These are phyloP conservation scores for Hemistola chrysoprasaria DNA, from an alignment of 2,888 invertebrate genomes.

Conservation along the genomic window DNA sequence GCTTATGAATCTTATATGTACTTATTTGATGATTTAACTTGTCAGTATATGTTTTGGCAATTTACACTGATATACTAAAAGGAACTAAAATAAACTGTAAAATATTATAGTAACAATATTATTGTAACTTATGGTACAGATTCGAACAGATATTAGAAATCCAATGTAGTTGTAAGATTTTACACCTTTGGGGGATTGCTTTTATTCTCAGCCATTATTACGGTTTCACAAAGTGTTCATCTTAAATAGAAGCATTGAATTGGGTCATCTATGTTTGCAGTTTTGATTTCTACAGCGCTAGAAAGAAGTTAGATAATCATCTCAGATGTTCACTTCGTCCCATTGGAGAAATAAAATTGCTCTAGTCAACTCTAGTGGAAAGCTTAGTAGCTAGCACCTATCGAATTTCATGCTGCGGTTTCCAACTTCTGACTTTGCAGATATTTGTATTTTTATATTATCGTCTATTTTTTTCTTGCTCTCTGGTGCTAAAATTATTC, in stretches of 20 bases:
- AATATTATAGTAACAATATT: too few relatives aligned
- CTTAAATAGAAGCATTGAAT: constrained; percentile 33
- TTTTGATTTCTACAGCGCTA: constrained; percentile 35
- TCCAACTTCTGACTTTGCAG: constrained; percentile 26
- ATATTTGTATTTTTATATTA: constrained; percentile 20
- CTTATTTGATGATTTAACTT: too few relatives aligned
- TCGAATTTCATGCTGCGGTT: constrained; percentile 44
- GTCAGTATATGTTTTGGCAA: too few relatives aligned
- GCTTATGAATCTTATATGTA: too few relatives aligned
- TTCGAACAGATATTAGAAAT: too few relatives aligned
- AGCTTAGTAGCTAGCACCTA: constrained; percentile 32
- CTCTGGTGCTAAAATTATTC: constrained; percentile 12
- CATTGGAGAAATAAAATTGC: constrained; percentile 38
- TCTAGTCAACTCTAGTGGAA: constrained; percentile 27
- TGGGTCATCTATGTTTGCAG: constrained; percentile 30
- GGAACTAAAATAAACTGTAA: too few relatives aligned
- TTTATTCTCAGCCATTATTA: constrained; percentile 35
- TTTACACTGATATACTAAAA: too few relatives aligned
- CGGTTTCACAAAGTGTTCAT: constrained; percentile 29
- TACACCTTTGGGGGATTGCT: constrained; percentile 26
- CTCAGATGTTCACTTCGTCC: constrained; percentile 28
- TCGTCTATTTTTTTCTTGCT: constrained; percentile 7
- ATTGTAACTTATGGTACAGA: too few relatives aligned
- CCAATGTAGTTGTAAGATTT: constrained; percentile 1
- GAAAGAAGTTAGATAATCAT: constrained; percentile 20